Evolutionary conservation across 2,113 vertebrate species (phyloP), one percentile per base, ranked within the genome.

Genomic region (Prinia subflava): DNA sequence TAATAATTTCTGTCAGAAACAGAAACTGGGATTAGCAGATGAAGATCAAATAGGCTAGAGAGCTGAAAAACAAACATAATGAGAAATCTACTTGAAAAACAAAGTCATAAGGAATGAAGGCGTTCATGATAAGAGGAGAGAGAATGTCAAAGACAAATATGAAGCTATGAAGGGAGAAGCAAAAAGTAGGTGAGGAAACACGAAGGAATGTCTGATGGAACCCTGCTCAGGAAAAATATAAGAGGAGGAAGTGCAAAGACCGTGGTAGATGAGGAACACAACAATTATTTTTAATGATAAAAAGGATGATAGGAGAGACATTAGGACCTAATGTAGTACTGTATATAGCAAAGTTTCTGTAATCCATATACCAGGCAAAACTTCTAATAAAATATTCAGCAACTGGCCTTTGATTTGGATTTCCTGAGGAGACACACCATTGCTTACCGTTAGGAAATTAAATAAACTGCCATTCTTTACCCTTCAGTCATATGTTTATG

Each of bases 351-450:
- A 77, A 55, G 30, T 62, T 91, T 92, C 56, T 86, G 47, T 50
- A 86, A 70, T 55, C 10, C 3, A 68, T 74, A 37, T 2, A 90
- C 14, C 46, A 77, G 49, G 73, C 50, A 70, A 87, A 95, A 95
- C 42, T 74, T 68, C 68, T 78, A 30, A 69, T 91, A 80, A 95
- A 93, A 94, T 44, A 94, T 55, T 87, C 46, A 83, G 57, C 53
- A 88, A 62, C 20, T 42, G 83, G 20, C 9, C 35, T 91, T 86
- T 77, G 27, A 86, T 93, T 78, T 74, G 35, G 28, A 70, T 86
- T 92, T 92, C 56, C 67, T 25, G 11, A 86, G 39, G 33, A 91
- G 21, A 77, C 6, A 49, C 25, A 62, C 9, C 30, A 67, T 42
- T 52, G 65, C 17, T 87, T 22, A 73, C 6, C 1, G 62, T 37